Evolutionary conservation across 2,888 invertebrate genomes (phyloP).

Genomic region (Drosophila meridiana): DNA sequence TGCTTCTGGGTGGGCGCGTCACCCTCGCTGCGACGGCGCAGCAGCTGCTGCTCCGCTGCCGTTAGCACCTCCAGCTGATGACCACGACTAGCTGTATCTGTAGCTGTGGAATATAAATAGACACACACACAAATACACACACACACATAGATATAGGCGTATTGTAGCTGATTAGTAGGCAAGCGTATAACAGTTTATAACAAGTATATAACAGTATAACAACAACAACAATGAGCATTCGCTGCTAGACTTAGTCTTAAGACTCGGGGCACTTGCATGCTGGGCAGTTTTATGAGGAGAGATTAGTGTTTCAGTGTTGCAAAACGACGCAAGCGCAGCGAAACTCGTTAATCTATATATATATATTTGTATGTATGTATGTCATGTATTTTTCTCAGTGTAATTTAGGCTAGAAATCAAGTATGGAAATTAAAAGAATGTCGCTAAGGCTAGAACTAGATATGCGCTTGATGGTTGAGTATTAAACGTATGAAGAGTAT

Average conservation of each 20-base stretch:
- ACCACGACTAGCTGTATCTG: slow-evolving; percentile 62
- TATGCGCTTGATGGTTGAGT: slow-evolving; percentile 28
- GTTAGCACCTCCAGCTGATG: slow-evolving; percentile 72
- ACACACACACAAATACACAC: neutral
- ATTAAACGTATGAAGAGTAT: slow-evolving; percentile 16
- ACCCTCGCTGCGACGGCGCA: slow-evolving; percentile 88
- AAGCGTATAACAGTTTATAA: neutral
- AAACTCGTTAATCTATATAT: slow-evolving; percentile 13
- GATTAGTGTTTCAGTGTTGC: slow-evolving; percentile 33
- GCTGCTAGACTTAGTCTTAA: neutral
- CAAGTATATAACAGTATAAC: slow-evolving; percentile 7
- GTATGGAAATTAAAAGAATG: slow-evolving; percentile 24
- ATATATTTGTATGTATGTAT: slow-evolving; percentile 16
- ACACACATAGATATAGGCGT: neutral
- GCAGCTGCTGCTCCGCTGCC: slow-evolving; percentile 81
- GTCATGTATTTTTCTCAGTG: slow-evolving; percentile 63
- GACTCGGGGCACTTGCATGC: slow-evolving; percentile 30
- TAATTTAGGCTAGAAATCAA: slow-evolving; percentile 51
- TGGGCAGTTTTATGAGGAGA: slow-evolving; percentile 13
- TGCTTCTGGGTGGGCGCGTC: slow-evolving; percentile 85
- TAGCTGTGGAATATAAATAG: slow-evolving; percentile 28
- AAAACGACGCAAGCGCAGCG: slow-evolving; percentile 47
- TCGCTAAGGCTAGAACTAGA: slow-evolving; percentile 19
- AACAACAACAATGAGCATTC: slow-evolving; percentile 57
- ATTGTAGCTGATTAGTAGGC: neutral